Percentiles rank a stretch among this genome's conserved stretches.
These are phyloP conservation scores for Electrona antarctica DNA, from an alignment of 2,113 vertebrate genomes.

Conservation along the genomic window DNA sequence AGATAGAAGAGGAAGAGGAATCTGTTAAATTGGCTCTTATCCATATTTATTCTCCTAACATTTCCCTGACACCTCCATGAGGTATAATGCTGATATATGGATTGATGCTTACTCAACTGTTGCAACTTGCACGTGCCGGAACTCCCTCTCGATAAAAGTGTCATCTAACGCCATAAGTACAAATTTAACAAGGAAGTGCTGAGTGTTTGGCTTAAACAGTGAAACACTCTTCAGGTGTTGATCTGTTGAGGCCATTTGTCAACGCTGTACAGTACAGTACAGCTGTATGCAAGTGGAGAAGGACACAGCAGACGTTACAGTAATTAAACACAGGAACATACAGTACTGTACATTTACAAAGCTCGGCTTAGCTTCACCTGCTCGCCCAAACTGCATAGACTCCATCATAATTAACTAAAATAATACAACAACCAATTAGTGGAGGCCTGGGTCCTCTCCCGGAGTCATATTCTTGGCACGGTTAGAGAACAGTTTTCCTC, in stretches of 20 bases:
- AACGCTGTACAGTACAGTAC: not conserved
- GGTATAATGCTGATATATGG: no score
- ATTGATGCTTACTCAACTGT: no score
- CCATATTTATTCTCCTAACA: no score
- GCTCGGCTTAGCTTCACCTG: not conserved
- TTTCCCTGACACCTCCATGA: no score
- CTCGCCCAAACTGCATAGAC: conserved; percentile 9
- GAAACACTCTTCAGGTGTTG: not conserved
- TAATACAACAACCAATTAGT: conserved; percentile 30
- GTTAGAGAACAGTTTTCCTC: conserved; percentile 28
- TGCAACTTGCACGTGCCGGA: no score
- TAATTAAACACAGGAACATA: not conserved
- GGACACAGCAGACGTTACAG: not conserved
- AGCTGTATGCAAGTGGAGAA: not conserved
- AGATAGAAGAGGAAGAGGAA: no score
- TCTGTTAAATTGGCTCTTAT: no score
- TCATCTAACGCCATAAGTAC: no score
- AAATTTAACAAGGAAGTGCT: no score
- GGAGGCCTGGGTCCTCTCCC: conserved; percentile 4
- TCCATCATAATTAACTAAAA: conserved; percentile 18
- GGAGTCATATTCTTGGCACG: conserved; percentile 1
- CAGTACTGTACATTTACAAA: not conserved
- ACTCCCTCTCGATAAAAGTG: no score
- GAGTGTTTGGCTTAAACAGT: no score
- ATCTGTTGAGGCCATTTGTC: not conserved